A percentile compares a stretch with the other conserved stretches of the same genome.
These are phyloP conservation scores for Heliconius hermathena DNA, from an alignment of 1,140 invertebrate species.

Conservation along the genomic window DNA sequence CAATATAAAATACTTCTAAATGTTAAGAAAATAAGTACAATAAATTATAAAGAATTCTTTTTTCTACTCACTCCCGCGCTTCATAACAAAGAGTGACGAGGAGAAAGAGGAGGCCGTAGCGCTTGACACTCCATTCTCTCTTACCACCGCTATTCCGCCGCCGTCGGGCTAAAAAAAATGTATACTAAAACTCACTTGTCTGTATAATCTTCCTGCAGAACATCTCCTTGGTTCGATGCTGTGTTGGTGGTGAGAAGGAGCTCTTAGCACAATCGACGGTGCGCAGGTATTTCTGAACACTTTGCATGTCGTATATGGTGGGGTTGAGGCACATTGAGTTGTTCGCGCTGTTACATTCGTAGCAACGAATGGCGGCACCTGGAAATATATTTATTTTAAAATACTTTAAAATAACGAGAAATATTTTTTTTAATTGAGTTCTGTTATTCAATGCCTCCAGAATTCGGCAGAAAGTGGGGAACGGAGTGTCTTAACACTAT, in stretches of 20 bases:
- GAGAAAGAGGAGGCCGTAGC: background rate
- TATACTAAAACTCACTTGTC: conserved; percentile 54
- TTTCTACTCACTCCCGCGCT: no score
- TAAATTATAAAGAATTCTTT: no score
- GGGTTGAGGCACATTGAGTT: conserved; percentile 73
- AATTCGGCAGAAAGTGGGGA: no score
- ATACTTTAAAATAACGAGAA: background rate
- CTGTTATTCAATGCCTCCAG: no score
- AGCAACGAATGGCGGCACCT: conserved; percentile 65
- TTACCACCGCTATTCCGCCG: background rate
- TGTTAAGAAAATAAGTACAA: no score
- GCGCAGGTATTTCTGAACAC: conserved; percentile 53
- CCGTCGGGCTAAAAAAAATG: background rate
- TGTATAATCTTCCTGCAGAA: conserved; percentile 75
- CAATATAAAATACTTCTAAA: no score
- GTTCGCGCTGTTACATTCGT: conserved; percentile 70
- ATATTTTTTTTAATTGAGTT: no score
- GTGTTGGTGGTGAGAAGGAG: conserved; percentile 24
- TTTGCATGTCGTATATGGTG: conserved; percentile 60
- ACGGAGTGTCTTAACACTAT: no score
- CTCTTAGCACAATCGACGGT: conserved; percentile 49
- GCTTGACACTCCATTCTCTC: background rate
- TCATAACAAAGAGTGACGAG: background rate
- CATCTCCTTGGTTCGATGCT: conserved; percentile 44
- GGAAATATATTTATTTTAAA: conserved; percentile 6